Base-by-base conservation (phyloP, 2,113 vertebrate species). In the Zosterops pallidus region DNA sequence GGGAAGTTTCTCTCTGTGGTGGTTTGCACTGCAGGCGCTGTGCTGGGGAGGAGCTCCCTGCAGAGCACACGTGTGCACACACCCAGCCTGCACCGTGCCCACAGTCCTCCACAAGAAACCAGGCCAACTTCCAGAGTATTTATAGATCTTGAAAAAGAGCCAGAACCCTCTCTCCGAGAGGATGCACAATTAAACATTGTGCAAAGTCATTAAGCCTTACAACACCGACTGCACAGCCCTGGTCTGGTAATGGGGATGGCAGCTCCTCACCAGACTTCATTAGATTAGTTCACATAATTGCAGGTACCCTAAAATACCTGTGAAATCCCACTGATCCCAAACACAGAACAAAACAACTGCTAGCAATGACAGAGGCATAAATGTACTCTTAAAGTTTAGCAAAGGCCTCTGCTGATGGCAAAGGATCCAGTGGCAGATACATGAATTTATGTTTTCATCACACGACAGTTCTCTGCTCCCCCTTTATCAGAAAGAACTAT, bases 191-290 rank as follows among this genome's bases (percentile, higher is more conserved):
- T 95, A 92, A 88, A 94, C 93, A 86, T 75, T 92, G 91, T 80
- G 60, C 94, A 95, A 97, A 97, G 94, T 95, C 94, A 94, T 94
- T 95, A 96, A 94, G 84, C 87, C 78, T 92, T 85, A 21, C 84
- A 57, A 42, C 64, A 23, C 26, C 0, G 20, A 47, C 39, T 31
- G 60, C 50, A 77, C 35, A 52, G 85, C 55, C 59, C 67, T 47
- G 55, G 16, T 55, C 68, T 46, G 52, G 60, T 59, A 56, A 60
- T 12, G 6, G 80, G 63, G 57, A 33, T 3, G 25, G 21, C 42
- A 85, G 67, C 55, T 69, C 71, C 78, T 87, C 76, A 63, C 24
- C 60, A 74, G 56, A 37, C 31, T 19, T 72, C 67, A 7, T 52
- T 42, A 79, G 57, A 46, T 59, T 37, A 37, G 17, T 41, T 82